These are phyloP conservation scores for Drosophila buzzatii DNA, from an alignment of 2,888 invertebrate genomes.

Conservation along the genomic window DNA sequence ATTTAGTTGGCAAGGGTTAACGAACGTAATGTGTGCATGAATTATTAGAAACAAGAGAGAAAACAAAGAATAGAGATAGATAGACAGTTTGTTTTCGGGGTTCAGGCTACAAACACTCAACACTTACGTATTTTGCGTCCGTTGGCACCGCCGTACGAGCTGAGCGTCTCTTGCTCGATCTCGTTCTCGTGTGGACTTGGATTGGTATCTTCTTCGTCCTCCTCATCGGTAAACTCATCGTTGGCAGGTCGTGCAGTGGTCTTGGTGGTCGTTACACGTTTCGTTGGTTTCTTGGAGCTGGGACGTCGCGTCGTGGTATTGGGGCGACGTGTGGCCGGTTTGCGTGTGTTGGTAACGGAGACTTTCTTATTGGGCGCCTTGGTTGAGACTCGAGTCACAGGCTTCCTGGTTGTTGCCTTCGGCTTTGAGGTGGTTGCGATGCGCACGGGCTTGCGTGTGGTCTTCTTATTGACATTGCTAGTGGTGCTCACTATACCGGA, in stretches of 20 bases:
- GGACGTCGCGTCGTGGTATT: slow-evolving; percentile 85
- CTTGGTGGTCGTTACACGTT: slow-evolving; percentile 77
- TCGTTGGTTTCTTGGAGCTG: slow-evolving; percentile 74
- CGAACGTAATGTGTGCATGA: slow-evolving; percentile 51
- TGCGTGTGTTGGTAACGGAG: slow-evolving; percentile 77
- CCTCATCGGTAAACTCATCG: slow-evolving; percentile 81
- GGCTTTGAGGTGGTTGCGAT: slow-evolving; percentile 61
- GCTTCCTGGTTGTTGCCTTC: slow-evolving; percentile 82
- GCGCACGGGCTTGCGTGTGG: slow-evolving; percentile 79
- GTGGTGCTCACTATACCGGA: slow-evolving; percentile 48
- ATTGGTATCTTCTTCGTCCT: slow-evolving; percentile 82
- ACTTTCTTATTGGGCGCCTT: slow-evolving; percentile 77
- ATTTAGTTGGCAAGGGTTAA: slow-evolving; percentile 18
- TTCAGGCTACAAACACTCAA: slow-evolving; percentile 67
- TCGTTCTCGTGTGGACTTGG: slow-evolving; percentile 79
- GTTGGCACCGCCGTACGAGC: slow-evolving; percentile 70
- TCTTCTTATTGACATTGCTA: slow-evolving; percentile 72
- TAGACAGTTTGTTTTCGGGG: slow-evolving; percentile 77
- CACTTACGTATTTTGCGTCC: slow-evolving; percentile 85
- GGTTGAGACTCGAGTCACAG: slow-evolving; percentile 80
- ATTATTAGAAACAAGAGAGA: slow-evolving; percentile 66
- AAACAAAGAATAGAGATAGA: slow-evolving; percentile 46
- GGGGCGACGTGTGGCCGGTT: slow-evolving; percentile 76
- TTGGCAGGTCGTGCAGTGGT: slow-evolving; percentile 77
- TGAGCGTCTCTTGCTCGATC: slow-evolving; percentile 72